Conservation (phyloP, 2,113 vertebrate species). For the Vicugna pacos region DNA sequence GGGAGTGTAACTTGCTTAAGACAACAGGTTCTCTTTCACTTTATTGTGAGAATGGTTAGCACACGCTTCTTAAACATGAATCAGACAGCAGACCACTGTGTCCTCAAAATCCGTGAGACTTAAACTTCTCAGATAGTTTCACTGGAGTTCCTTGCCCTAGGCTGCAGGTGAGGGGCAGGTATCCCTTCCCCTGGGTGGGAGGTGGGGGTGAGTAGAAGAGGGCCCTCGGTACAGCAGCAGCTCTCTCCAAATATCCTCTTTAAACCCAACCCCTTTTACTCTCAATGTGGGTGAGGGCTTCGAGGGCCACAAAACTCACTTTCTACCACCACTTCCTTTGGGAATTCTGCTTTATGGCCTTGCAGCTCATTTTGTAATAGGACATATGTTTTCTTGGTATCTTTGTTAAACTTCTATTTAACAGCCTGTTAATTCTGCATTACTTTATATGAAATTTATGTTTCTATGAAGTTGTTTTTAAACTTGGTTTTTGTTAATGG, state of each 20-base stretch:
- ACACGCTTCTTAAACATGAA: neutral
- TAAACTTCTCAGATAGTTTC: neutral
- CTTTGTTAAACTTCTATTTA: neutral
- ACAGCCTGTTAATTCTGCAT: neutral
- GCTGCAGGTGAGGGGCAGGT: neutral
- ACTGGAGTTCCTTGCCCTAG: neutral
- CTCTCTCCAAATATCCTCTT: neutral
- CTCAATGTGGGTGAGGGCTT: neutral
- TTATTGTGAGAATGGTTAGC: neutral
- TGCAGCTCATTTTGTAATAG: neutral
- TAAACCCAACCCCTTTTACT: neutral
- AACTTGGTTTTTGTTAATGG: neutral
- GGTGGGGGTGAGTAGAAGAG: neutral
- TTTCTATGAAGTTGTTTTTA: neutral
- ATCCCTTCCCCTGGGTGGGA: neutral
- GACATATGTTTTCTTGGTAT: neutral
- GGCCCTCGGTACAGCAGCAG: neutral
- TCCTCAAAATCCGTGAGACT: neutral
- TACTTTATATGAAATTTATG: neutral
- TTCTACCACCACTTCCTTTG: neutral
- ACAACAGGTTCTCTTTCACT: neutral
- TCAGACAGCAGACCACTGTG: neutral
- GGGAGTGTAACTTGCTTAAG: neutral
- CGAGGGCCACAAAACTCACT: neutral
- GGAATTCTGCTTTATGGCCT: neutral